phyloP scores from a whole-genome alignment of 2,113 vertebrate genomes.

The Piprites chloris region DNA sequence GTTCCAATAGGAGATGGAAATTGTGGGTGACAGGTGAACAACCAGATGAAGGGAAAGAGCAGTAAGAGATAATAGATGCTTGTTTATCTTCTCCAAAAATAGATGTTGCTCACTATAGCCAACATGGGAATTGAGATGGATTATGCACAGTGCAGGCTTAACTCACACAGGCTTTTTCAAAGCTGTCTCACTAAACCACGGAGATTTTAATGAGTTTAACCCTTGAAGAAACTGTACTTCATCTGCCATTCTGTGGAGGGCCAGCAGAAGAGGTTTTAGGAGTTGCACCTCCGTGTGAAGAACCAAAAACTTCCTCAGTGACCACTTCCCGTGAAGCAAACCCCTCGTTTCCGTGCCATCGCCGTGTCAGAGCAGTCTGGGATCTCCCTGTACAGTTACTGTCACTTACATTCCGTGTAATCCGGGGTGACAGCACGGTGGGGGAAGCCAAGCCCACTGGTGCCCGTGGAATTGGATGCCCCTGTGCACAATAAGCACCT shows the following conservation, averaged over 20 bases:
- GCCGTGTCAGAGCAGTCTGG: neutral
- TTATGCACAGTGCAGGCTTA: neutral
- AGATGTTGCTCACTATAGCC: neutral
- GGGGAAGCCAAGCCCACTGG: neutral
- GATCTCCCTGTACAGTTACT: neutral
- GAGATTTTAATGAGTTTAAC: neutral
- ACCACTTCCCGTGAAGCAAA: neutral
- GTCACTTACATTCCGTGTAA: neutral
- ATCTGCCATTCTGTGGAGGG: neutral
- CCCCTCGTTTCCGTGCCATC: neutral
- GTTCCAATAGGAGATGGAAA: neutral
- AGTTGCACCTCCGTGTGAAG: neutral
- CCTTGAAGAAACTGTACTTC: neutral
- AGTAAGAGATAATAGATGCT: neutral
- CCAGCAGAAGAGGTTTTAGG: neutral
- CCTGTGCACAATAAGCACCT: constrained; percentile 5
- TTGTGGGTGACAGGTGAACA: neutral
- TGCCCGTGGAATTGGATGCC: neutral
- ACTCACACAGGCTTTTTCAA: neutral
- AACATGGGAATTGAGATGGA: neutral
- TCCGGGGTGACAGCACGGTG: neutral
- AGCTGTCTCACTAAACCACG: neutral
- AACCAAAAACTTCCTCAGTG: neutral
- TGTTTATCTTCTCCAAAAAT: neutral
- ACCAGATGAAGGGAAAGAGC: neutral